Percentiles rank a stretch among this genome's conserved stretches.
Conservation (phyloP, 2,113 vertebrate genomes). For the Numida meleagris region DNA sequence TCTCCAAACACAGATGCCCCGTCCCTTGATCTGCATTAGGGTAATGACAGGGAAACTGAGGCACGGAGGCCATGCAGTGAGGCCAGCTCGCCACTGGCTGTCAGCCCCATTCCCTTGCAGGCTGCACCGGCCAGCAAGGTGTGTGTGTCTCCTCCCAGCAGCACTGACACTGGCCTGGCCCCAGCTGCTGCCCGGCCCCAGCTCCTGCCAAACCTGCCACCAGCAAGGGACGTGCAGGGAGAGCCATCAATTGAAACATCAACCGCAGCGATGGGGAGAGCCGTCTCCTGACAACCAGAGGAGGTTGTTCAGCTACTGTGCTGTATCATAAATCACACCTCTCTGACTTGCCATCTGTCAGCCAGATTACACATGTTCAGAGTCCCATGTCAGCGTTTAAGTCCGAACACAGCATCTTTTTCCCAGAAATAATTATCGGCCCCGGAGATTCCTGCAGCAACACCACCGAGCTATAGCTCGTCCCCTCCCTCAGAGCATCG, state of each 20-base stretch:
- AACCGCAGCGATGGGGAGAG: background rate
- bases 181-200: no score
- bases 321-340: conserved; percentile 65
- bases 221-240: background rate
- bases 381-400: conserved; percentile 29
- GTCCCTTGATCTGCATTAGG: fast-evolving
- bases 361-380: conserved; percentile 60
- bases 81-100: background rate
- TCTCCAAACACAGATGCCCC: background rate
- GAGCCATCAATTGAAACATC: background rate
- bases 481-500: background rate
- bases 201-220: background rate
- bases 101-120: background rate
- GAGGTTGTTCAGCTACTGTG: conserved; percentile 62
- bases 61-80: background rate
- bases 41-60: background rate
- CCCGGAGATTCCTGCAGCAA: background rate
- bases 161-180: background rate
- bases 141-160: background rate
- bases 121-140: background rate
- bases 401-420: conserved; percentile 38
- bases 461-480: background rate
- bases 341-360: conserved; percentile 56
- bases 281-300: conserved; percentile 52
- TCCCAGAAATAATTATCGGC: background rate